Conservation (phyloP, 2,113 vertebrate species). For the Colistium nudipinnis region DNA sequence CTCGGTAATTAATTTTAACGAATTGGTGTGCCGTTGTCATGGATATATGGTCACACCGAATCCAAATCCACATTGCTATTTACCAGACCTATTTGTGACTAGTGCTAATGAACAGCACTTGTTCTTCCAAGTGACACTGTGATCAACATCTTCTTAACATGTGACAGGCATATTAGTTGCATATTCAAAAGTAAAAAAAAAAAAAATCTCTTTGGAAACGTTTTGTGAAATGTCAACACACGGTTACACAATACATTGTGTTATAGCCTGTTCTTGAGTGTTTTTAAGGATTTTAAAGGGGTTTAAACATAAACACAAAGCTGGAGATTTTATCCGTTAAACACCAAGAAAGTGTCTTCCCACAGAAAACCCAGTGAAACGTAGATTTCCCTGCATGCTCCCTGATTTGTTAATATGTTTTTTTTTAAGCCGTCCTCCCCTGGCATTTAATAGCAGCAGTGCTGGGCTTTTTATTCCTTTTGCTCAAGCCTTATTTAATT, state of each 20-base stretch:
- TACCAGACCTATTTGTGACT: slow-evolving; percentile 29
- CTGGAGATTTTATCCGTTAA: slow-evolving; percentile 27
- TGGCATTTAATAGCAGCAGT: slow-evolving; percentile 40
- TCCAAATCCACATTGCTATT: slow-evolving; percentile 28
- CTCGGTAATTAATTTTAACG: slow-evolving; percentile 47
- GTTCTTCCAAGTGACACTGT: background rate
- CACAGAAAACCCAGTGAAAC: slow-evolving; percentile 25
- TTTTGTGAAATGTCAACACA: background rate
- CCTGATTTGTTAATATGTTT: slow-evolving; percentile 54
- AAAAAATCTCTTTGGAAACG: background rate
- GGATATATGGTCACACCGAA: slow-evolving; percentile 15
- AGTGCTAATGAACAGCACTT: slow-evolving; percentile 32
- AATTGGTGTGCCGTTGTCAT: slow-evolving; percentile 29
- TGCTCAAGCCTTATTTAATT: background rate
- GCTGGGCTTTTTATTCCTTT: slow-evolving; percentile 22
- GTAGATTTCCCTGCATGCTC: slow-evolving; percentile 39
- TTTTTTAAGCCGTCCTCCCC: slow-evolving; percentile 47
- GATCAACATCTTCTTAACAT: background rate
- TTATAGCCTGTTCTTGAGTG: slow-evolving; percentile 16
- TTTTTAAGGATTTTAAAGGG: slow-evolving; percentile 27
- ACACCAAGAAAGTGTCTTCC: slow-evolving; percentile 30
- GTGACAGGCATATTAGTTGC: too few species aligned
- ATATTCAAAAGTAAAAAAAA: too few species aligned
- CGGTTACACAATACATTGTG: slow-evolving; percentile 1
- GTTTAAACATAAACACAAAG: slow-evolving; percentile 26